Percentiles rank a stretch among this genome's conserved stretches.
phyloP scores from a whole-genome alignment of 2,797 vertebrate genomes.

The Tokudaia tokunoshimensis region DNA sequence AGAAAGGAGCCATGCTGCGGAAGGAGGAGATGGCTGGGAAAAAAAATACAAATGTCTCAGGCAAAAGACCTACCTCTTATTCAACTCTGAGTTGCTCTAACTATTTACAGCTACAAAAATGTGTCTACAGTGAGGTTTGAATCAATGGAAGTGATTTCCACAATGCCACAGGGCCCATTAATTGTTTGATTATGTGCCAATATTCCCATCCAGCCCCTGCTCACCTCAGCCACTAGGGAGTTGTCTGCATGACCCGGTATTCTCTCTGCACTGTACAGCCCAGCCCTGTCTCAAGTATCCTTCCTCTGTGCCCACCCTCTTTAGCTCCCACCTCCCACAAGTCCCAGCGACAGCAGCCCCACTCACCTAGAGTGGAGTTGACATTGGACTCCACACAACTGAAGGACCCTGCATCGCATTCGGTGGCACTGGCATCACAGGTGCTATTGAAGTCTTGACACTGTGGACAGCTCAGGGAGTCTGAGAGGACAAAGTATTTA shows the following conservation, averaged over 20 bases:
- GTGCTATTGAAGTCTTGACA: accelerated
- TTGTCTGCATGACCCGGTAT: accelerated
- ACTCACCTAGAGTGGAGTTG: constrained; percentile 51
- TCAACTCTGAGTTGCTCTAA: background rate
- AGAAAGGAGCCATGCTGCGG: background rate
- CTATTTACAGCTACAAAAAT: accelerated
- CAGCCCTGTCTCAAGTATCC: background rate
- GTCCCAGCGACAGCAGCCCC: background rate
- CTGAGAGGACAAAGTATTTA: constrained; percentile 4
- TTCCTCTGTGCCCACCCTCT: background rate
- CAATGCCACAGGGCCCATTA: background rate
- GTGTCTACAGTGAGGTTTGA: accelerated
- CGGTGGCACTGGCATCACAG: accelerated
- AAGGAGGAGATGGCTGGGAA: accelerated
- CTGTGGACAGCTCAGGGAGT: background rate
- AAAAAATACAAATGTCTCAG: background rate
- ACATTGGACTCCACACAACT: background rate
- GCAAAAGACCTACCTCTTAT: background rate
- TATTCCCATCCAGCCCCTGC: too few species aligned
- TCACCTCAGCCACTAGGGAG: background rate
- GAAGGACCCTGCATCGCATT: accelerated
- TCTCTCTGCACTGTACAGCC: background rate
- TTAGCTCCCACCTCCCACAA: background rate
- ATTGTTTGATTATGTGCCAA: background rate
- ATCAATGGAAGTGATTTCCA: too few species aligned